A percentile compares a stretch with the other conserved stretches of the same genome.
Evolutionary conservation across 2,888 invertebrate species (phyloP).

Genomic region (Pycnomerus fuliginosus): DNA sequence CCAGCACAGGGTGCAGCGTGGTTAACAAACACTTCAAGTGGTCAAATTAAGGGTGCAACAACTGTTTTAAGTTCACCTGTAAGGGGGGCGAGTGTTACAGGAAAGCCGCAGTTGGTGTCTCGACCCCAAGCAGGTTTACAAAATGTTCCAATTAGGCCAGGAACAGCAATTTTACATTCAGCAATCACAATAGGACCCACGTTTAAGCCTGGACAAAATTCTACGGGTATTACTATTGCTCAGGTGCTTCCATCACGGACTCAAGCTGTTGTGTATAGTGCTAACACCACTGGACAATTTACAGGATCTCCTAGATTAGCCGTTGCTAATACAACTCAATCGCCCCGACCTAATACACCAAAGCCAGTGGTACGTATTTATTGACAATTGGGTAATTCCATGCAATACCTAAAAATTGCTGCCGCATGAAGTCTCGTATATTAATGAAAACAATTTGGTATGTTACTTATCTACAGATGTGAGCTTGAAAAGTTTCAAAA

Average conservation of each 20-base stretch:
- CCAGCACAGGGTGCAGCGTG: conserved; percentile 50
- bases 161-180: conserved; percentile 49
- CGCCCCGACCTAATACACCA: too few species aligned
- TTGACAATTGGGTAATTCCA: too few species aligned
- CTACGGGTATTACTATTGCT: conserved; percentile 45
- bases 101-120: conserved; percentile 46
- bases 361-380: too few species aligned
- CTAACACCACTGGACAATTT: conserved; percentile 42
- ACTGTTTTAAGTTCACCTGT: conserved; percentile 50
- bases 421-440: too few species aligned
- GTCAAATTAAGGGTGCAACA: conserved; percentile 49
- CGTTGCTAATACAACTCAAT: conserved; percentile 42
- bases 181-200: conserved; percentile 50
- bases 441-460: too few species aligned
- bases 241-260: conserved; percentile 50
- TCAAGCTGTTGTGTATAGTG: conserved; percentile 50
- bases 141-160: conserved; percentile 45
- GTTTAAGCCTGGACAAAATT: conserved; percentile 44
- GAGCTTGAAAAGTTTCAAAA: too few species aligned
- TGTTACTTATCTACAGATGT: too few species aligned
- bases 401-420: too few species aligned
- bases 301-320: conserved; percentile 45
- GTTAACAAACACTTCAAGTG: conserved; percentile 46
- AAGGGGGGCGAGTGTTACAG: conserved; percentile 45
- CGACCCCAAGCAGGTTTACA: conserved; percentile 42